Percentiles rank a stretch among this genome's conserved stretches.
Evolutionary conservation across 2,797 vertebrate species (phyloP).

Genomic region (Loris lydekkerianus): DNA sequence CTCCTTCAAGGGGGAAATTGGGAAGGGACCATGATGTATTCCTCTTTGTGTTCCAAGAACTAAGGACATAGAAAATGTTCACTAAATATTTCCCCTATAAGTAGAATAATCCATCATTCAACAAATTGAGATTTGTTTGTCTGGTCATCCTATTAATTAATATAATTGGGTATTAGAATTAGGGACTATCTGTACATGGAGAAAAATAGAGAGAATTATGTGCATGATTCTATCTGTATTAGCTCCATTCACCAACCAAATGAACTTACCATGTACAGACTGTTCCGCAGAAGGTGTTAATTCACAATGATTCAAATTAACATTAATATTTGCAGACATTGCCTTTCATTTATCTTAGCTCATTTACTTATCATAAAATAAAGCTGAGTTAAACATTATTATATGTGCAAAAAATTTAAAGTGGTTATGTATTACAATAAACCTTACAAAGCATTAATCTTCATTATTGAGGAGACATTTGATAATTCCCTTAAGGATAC

Average conservation of each 20-base stretch:
- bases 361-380: slow-evolving; percentile 89
- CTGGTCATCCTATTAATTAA: neutral
- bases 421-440: slow-evolving; percentile 82
- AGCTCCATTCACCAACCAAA: slow-evolving; percentile 73
- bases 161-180: neutral
- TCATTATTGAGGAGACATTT: slow-evolving; percentile 87
- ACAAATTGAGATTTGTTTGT: neutral
- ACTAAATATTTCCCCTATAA: neutral
- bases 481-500: slow-evolving; percentile 84
- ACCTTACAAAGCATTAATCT: slow-evolving; percentile 85
- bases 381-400: slow-evolving; percentile 88
- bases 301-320: slow-evolving; percentile 84
- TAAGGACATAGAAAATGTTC: neutral
- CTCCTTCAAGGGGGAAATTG: neutral
- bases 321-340: slow-evolving; percentile 87
- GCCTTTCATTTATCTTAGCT: slow-evolving; percentile 87
- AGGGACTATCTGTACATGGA: neutral
- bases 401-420: slow-evolving; percentile 84
- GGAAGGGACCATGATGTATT: neutral
- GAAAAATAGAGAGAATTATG: slow-evolving; percentile 36
- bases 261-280: slow-evolving; percentile 75
- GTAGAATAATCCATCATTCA: neutral
- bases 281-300: slow-evolving; percentile 83
- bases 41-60: neutral
- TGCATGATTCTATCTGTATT: slow-evolving; percentile 61